These are phyloP conservation scores for Manis crassicaudata DNA, from an alignment of 2,797 vertebrate species.

Conservation along the genomic window DNA sequence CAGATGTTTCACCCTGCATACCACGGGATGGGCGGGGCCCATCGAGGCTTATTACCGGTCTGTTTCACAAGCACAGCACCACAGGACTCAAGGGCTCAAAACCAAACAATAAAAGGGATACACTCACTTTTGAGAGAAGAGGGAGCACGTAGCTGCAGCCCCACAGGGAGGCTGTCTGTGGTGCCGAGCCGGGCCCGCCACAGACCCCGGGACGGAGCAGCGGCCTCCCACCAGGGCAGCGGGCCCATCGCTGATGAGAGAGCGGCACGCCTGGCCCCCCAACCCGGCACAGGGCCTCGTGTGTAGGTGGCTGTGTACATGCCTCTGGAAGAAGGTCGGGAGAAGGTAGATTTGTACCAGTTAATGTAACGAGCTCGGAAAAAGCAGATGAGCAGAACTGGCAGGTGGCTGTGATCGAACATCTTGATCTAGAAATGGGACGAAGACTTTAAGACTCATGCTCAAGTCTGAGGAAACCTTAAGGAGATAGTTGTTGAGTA, in stretches of 20 bases:
- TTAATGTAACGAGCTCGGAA: not conserved
- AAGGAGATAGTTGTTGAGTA: not conserved
- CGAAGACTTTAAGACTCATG: not conserved
- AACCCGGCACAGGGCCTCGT: not conserved
- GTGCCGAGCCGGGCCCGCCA: no score
- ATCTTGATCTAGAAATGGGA: not conserved
- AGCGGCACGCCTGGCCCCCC: accelerated
- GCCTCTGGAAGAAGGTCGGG: not conserved
- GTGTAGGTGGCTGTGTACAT: not conserved
- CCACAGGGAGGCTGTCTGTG: not conserved
- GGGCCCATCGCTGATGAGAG: not conserved
- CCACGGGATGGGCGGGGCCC: accelerated
- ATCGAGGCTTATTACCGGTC: not conserved
- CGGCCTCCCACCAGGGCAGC: no score
- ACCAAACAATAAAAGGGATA: not conserved
- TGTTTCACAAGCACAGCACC: not conserved
- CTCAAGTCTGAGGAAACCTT: not conserved
- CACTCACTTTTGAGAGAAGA: not conserved
- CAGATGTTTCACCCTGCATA: not conserved
- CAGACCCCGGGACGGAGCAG: not conserved
- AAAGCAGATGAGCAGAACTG: not conserved
- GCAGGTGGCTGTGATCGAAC: not conserved
- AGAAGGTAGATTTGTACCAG: not conserved
- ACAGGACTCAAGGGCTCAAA: not conserved
- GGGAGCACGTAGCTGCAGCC: not conserved